Evolutionary conservation across 1,140 invertebrate species (phyloP).

Genomic region (Drosophila kohkoa): DNA sequence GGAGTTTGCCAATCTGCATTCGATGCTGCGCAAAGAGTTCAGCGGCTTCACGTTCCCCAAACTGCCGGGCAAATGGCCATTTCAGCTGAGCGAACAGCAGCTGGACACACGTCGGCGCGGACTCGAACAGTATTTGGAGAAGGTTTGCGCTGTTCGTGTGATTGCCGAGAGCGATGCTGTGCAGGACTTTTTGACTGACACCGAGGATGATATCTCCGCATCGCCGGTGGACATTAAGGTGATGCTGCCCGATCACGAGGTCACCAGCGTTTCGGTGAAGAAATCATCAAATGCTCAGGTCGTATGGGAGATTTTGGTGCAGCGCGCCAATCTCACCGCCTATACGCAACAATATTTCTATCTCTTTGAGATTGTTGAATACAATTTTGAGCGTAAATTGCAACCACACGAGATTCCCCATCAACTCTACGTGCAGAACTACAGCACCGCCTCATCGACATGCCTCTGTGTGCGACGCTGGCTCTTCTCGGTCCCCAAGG

Average conservation of each 20-base stretch:
- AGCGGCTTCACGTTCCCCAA: conserved; percentile 99
- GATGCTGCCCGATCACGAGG: conserved; percentile 92
- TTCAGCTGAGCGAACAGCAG: conserved; percentile 98
- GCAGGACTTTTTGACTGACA: conserved; percentile 98
- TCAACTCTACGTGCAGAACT: conserved; percentile 99
- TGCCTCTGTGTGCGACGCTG: conserved; percentile 97
- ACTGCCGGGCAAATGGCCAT: conserved; percentile 99
- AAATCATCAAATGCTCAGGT: conserved; percentile 96
- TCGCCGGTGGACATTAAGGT: conserved; percentile 97
- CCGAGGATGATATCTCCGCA: conserved; percentile 93
- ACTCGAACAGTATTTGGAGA: conserved; percentile 98
- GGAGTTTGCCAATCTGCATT: conserved; percentile 96
- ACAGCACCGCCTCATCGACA: conserved; percentile 98
- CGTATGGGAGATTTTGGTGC: conserved; percentile 95
- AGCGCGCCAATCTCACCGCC: conserved; percentile 93
- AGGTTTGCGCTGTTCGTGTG: conserved; percentile 98
- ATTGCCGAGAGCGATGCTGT: conserved; percentile 99
- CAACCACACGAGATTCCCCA: conserved; percentile 97
- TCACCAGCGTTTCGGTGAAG: conserved; percentile 96
- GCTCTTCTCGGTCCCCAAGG: conserved; percentile 93
- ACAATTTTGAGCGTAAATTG: conserved; percentile 98
- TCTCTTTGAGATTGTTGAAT: conserved; percentile 99
- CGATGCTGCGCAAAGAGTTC: conserved; percentile 97
- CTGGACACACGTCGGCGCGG: conserved; percentile 96
- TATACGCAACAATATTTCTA: conserved; percentile 96